phyloP scores from a whole-genome alignment of 2,113 vertebrate species.

The Uria aalge region DNA sequence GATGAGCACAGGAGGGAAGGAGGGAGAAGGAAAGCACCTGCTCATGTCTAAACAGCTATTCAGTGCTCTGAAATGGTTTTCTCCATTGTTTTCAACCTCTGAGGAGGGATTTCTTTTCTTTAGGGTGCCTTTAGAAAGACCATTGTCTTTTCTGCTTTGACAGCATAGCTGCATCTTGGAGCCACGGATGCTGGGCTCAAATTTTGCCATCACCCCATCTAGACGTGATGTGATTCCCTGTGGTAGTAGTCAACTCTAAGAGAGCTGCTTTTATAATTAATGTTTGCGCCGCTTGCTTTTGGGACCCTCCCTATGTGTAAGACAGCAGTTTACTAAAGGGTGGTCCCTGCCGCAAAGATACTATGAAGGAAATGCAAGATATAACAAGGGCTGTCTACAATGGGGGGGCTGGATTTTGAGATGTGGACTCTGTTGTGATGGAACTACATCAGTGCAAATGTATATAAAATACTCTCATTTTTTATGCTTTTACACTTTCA shows the following conservation, averaged over 20 bases:
- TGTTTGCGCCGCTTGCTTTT: neutral
- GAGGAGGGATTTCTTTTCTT: neutral
- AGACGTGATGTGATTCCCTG: neutral
- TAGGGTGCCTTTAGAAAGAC: neutral
- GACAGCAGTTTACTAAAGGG: neutral
- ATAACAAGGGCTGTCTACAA: neutral
- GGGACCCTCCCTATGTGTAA: neutral
- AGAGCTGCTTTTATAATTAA: neutral
- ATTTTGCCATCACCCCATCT: neutral
- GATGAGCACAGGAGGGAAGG: neutral
- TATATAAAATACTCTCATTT: accelerated
- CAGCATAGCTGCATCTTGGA: neutral
- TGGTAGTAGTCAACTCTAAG: neutral
- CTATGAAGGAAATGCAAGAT: neutral
- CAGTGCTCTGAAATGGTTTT: neutral
- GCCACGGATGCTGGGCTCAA: neutral
- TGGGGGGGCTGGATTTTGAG: neutral
- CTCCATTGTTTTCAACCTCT: neutral
- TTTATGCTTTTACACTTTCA: neutral
- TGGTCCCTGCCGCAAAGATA: neutral
- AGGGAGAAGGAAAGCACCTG: neutral
- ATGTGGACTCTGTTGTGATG: neutral
- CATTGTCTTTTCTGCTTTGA: neutral
- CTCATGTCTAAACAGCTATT: neutral
- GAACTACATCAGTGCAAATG: neutral